Percentiles rank a stretch among this genome's conserved stretches.
phyloP scores from a whole-genome alignment of 2,888 invertebrate species.

The Pyrgus malvae region DNA sequence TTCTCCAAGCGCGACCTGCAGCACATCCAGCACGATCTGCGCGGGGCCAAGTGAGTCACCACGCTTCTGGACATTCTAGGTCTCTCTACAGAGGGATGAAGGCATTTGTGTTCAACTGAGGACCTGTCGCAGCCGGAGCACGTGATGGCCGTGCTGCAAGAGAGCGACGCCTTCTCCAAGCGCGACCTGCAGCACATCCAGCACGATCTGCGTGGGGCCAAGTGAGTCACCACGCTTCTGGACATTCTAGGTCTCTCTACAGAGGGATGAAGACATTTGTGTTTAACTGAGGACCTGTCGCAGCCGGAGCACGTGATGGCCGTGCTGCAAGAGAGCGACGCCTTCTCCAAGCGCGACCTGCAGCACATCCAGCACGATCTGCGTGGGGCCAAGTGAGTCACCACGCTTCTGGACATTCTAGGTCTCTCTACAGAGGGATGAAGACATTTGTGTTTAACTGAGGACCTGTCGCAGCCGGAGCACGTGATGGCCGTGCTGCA shows the following conservation, averaged over 20 bases:
- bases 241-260: no score
- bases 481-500: constrained; percentile 92
- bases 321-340: constrained; percentile 91
- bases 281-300: no score
- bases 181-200: constrained; percentile 88
- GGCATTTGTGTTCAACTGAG: no score
- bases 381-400: constrained; percentile 88
- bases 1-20: constrained; percentile 89
- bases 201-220: constrained; percentile 88
- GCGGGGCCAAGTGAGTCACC: constrained; percentile 89
- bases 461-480: constrained; percentile 91
- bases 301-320: constrained; percentile 91
- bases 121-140: constrained; percentile 93
- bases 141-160: constrained; percentile 90
- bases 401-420: no score
- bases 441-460: no score
- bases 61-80: no score
- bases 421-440: no score
- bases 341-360: constrained; percentile 89
- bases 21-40: constrained; percentile 87
- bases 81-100: no score
- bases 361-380: constrained; percentile 87
- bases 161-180: constrained; percentile 89
- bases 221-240: no score
- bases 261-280: no score